Base-by-base conservation (phyloP, 1,140 invertebrate genomes). In the Polypedilum vanderplanki region DNA sequence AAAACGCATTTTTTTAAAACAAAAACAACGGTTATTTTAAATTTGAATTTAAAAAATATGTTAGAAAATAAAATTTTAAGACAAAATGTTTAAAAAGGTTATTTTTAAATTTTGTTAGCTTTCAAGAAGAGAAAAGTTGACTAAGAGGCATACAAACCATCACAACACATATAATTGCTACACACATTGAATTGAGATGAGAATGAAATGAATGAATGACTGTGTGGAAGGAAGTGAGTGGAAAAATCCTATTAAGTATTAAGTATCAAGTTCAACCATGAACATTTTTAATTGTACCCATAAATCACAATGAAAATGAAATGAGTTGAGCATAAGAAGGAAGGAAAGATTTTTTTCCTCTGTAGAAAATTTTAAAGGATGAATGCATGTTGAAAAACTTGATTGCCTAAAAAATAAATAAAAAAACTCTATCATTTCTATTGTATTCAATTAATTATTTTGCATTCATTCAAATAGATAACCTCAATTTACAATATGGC, bases 221-320 rank as follows among this genome's bases (percentile, higher is more conserved):
- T 33, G 24, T 33, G 5, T 33, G 24, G n/a, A 57, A 57, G 46
- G 46, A 57, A 57, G 46, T 57, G 12, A n/a, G n/a, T 57, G 46
- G 46, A 57, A 57, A 33, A 57, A 57, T 57, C 46, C 46, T 57
- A 57, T 57, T 57, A 57, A 57, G n/a, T 57, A 57, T 57, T 57
- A 57, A 57, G n/a, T 57, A 57, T 57, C 46, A 57, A 57, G 46
- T 57, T 57, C 46, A 57, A 57, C 46, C 46, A 57, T 57, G 46
- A 57, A 57, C 46, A 57, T 57, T 57, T 57, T 57, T 57, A 57
- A 57, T 57, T 57, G 46, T n/a, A 4, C 12, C 46, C 46, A 57
- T 57, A 57, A 57, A 57, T 57, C 46, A 57, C 46, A 57, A 57
- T 57, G 46, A 57, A 57, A 33, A 57, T 57, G 46, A 57, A 33